Conservation (phyloP, 2,113 vertebrate genomes). For the Anarrhichthys ocellatus region DNA sequence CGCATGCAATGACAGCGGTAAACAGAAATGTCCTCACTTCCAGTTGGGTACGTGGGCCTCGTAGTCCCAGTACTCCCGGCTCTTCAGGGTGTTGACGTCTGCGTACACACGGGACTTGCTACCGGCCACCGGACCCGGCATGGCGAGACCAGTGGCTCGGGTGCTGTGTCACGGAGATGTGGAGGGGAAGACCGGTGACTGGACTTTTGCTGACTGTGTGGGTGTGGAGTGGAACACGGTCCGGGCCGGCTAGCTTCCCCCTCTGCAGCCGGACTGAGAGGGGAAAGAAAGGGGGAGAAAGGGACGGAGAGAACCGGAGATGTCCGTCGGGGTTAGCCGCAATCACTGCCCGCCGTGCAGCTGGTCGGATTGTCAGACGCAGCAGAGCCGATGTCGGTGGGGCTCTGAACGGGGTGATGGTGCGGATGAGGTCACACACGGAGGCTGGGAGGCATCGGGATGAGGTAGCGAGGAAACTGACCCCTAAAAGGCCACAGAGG, state of each 20-base stretch:
- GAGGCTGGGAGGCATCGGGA: slow-evolving; percentile 44
- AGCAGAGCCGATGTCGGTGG: slow-evolving; percentile 42
- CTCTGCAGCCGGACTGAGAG: background rate
- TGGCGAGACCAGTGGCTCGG: slow-evolving; percentile 86
- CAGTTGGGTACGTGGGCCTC: slow-evolving; percentile 95
- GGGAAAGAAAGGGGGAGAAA: background rate
- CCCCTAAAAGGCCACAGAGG: slow-evolving; percentile 58
- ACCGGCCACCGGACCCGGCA: slow-evolving; percentile 96
- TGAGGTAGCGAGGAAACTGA: slow-evolving; percentile 72
- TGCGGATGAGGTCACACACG: slow-evolving; percentile 30
- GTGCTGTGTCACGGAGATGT: slow-evolving; percentile 44
- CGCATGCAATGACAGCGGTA: slow-evolving; percentile 36
- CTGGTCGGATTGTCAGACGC: slow-evolving; percentile 53
- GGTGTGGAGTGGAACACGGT: slow-evolving; percentile 27
- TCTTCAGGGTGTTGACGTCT: slow-evolving; percentile 97
- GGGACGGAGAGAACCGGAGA: background rate
- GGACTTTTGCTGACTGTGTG: slow-evolving; percentile 18
- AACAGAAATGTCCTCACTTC: slow-evolving; percentile 87
- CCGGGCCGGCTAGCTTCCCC: slow-evolving; percentile 3
- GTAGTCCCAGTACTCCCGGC: slow-evolving; percentile 99
- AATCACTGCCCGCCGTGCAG: slow-evolving; percentile 37
- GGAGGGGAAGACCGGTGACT: slow-evolving; percentile 7
- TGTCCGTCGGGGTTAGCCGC: slow-evolving; percentile 8
- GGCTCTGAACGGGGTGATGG: background rate
- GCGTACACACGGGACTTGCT: slow-evolving; percentile 97